Percentiles rank a stretch among this genome's conserved stretches.
These are phyloP conservation scores for Turnix velox DNA, from an alignment of 2,113 vertebrate genomes.

Conservation along the genomic window DNA sequence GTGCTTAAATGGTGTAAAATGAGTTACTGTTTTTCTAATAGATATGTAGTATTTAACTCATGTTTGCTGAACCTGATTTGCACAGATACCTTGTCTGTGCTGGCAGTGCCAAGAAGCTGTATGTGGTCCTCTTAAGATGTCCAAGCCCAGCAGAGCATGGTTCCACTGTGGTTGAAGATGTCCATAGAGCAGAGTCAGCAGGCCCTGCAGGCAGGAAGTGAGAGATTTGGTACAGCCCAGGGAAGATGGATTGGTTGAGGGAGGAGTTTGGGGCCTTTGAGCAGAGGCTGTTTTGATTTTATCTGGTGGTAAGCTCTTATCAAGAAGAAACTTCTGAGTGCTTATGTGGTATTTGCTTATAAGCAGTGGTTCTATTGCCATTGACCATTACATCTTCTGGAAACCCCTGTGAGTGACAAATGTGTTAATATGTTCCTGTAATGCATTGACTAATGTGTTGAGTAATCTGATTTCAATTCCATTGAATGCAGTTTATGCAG, in stretches of 20 bases:
- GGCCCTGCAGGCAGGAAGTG: neutral
- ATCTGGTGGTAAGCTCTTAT: neutral
- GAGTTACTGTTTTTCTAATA: neutral
- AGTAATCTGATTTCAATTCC: neutral
- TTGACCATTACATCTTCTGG: neutral
- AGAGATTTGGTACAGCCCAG: no score
- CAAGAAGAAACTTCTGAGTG: neutral
- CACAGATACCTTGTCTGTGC: neutral
- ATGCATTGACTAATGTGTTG: neutral
- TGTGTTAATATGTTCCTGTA: neutral
- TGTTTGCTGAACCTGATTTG: neutral
- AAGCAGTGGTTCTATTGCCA: neutral
- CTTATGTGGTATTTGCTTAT: neutral
- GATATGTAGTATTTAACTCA: neutral
- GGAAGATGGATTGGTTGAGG: neutral
- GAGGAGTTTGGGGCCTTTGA: neutral
- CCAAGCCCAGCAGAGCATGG: accelerated
- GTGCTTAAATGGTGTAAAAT: neutral
- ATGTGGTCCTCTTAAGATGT: accelerated
- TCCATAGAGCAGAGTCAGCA: neutral
- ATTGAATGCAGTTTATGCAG: neutral
- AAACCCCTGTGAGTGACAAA: neutral
- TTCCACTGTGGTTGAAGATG: neutral
- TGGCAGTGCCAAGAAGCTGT: neutral
- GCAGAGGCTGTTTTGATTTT: neutral